Evolutionary conservation across 2,888 invertebrate species (phyloP), one percentile per base, ranked within the genome.

Genomic region (Cryptus armator): DNA sequence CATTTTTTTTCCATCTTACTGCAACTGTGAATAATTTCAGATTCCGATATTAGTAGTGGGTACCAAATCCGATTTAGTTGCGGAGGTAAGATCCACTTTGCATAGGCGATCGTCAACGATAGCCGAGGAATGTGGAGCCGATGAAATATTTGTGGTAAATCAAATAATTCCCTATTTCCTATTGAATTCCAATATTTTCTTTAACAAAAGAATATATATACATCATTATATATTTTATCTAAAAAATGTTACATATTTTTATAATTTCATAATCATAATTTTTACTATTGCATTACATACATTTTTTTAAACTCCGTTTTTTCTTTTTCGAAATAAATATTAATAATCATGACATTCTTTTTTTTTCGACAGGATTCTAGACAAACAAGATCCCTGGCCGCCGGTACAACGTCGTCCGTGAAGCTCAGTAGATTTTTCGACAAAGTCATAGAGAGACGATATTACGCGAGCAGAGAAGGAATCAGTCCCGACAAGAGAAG

Each of bases 1-100:
- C n/a, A n/a, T n/a, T n/a, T n/a, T n/a, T n/a, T n/a, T n/a, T n/a
- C n/a, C n/a, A n/a, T 82, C 14, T 72, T 19, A 16, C 53, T 51
- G 29, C 14, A 14, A 24, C 46, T 44, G 10, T 10, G 24, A 68
- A 67, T 83, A 72, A 70, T 72, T 83, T 76, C 94, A 98, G 96
- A 97, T 99, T 91, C 99, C 99, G 0, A 97, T 99, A 90, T 95
- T 99, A 86, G 98, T 99, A 0, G 97, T 99, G 91, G 99, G 99
- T 14, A 98, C 99, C 1, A 99, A 99, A 94, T 95, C 97, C 87
- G 99, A 99, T 94, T 94, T 98, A 87, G 96, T 97, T 0, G 97
- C 97, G 89, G 97, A 97, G 92, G 96, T 97, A 71, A 95, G 96
- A 86, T 95, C 96, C 76, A 95, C 94, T 90, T 94, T 95, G 80